Base-by-base conservation (phyloP, 1,140 invertebrate genomes). In the Diploscapter pachys region DNA sequence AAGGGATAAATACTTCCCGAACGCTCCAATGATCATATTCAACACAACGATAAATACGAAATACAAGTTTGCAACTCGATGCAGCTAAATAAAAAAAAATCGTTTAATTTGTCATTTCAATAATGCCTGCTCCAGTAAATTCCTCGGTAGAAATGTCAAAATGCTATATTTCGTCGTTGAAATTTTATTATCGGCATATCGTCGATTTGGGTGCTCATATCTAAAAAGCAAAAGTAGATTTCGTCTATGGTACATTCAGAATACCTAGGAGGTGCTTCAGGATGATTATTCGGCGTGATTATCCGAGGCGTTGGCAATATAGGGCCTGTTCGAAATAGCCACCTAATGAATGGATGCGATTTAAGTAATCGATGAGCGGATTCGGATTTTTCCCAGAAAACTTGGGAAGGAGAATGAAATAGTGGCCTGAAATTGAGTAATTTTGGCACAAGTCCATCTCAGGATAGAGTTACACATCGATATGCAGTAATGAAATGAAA, bases 11-110 rank as follows among this genome's bases (percentile, higher is more conserved):
- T 97, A 95, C 86, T 95, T 96, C 75, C 93, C 94, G 88, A 97
- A 97, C 0, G 95, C 95, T 87, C 93, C 94, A 55, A 95, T 80
- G 11, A 75, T 77, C 66, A 71, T 77, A 70, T 70, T 76, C 56
- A 96, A 89, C 76, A 97, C 88, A 71, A 97, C 93, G 81, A 98
- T 96, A 85, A 95, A 93, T 82, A 98, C 92, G 88, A 99, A 99
- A 88, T 98, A 98, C 76, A 98, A 89, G 89, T 99, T 99, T 57
- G 96, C 96, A 84, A 96, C 93, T 73, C 88, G 83, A 75, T 88
- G 87, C 79, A 89, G 87, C 65, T 77, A 49, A 8, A 77, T 8
- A 54, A 50, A 52, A 56, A 51, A 52, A 70, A 56, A 61, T 53
- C 4, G 51, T 62, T 54, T n/a, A 51, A 55, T 65, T 75, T 55